These are phyloP conservation scores for Neosilurus mollespiculum DNA, from an alignment of 2,797 vertebrate genomes.

Conservation along the genomic window DNA sequence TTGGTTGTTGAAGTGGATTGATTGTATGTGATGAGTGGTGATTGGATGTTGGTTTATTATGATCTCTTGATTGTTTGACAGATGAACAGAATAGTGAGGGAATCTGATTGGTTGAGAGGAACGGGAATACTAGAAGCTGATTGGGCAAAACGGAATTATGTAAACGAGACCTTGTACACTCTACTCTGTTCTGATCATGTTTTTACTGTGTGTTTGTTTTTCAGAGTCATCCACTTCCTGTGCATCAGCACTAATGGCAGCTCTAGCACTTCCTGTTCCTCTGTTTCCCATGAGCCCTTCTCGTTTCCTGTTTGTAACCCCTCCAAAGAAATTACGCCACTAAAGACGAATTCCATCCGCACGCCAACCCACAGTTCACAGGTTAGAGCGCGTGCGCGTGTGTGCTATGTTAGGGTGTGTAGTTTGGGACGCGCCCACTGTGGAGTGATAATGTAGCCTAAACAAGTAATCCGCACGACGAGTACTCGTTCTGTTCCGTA, in stretches of 20 bases:
- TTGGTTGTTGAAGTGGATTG: background rate
- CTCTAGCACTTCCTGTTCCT: conserved; percentile 76
- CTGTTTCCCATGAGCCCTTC: conserved; percentile 65
- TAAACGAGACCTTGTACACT: too few species aligned
- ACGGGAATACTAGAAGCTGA: too few species aligned
- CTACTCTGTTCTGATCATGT: background rate
- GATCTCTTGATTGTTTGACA: conserved; percentile 62
- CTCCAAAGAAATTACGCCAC: conserved; percentile 92
- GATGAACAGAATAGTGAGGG: conserved; percentile 28
- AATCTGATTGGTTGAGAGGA: conserved; percentile 7
- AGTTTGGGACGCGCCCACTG: background rate
- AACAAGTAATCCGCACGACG: too few species aligned
- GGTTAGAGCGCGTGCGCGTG: conserved; percentile 66
- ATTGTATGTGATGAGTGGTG: background rate
- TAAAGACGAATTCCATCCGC: conserved; percentile 82
- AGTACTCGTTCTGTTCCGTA: too few species aligned
- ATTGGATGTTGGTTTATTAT: background rate
- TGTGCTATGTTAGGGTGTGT: background rate
- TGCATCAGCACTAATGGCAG: conserved; percentile 76
- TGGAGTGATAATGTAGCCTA: background rate
- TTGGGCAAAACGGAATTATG: background rate
- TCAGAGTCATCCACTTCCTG: conserved; percentile 86
- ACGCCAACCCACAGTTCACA: conserved; percentile 75
- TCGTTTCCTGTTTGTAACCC: conserved; percentile 85
- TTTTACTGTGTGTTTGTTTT: conserved; percentile 20